Evolutionary conservation across 1,140 invertebrate species (phyloP), one percentile per base, ranked within the genome.

Genomic region (Araneus ventricosus): DNA sequence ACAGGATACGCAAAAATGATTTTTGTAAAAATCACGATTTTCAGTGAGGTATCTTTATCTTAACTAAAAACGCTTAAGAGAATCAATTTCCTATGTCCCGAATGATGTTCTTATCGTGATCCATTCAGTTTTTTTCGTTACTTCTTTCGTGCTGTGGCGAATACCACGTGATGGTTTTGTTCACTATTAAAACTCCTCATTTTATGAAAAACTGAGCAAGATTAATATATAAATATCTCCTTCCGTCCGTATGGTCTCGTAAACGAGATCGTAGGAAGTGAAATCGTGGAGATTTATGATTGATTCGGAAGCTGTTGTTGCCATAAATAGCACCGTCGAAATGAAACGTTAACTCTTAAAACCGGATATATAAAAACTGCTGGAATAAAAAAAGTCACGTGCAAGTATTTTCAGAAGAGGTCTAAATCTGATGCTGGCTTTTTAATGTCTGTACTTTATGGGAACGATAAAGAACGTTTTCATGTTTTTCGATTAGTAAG

Each of bases 331-430:
- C 14, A 3, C 8, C 27, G 27, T 67, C 4, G n/a, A 67, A 67
- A 67, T 67, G 63, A 67, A 67, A 67, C 27, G n/a, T 67, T 67
- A 67, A 67, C 63, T 67, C 63, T 67, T 67, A 67, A 67, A 67
- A 67, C 63, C n/a, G 63, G 63, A 67, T 67, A n/a, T 67, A 27
- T 27, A n/a, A 52, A 52, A 52, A 14, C 45, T 2, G 45, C 0
- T n/a, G 10, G 63, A 27, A 67, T 27, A 67, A 67, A 67, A 67
- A 14, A 30, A 3, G 7, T 52, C 45, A 52, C 45, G 10, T 52
- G 45, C 45, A 3, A 52, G n/a, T 67, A 67, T 67, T 67, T 67
- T 67, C 27, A 67, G 63, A 7, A 3, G 24, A n/a, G n/a, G 27
- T 27, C n/a, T 63, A 67, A 8, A 27, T 27, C 7, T 27, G 63